Conservation (phyloP, 2,113 vertebrate species). For the Sisor rabdophorus region DNA sequence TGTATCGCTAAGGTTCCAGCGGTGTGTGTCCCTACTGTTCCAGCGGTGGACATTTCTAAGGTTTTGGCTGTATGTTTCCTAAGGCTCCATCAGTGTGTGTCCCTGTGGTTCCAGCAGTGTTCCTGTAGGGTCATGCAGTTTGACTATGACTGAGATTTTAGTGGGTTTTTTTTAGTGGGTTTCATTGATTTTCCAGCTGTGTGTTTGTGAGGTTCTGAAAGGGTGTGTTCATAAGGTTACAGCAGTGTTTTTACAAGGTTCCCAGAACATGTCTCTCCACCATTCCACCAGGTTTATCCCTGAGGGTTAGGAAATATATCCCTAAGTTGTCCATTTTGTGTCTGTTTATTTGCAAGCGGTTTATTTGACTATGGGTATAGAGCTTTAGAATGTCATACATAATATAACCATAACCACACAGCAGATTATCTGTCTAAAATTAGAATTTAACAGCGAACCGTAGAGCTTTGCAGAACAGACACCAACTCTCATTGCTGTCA, state of each 20-base stretch:
- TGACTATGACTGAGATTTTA: neutral
- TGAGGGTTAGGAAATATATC: neutral
- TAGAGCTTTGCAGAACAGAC: neutral
- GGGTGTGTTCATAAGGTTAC: neutral
- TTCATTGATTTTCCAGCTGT: neutral
- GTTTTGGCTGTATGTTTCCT: neutral
- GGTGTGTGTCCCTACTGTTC: neutral
- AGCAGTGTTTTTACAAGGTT: neutral
- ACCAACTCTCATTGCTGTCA: neutral
- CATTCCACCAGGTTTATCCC: neutral
- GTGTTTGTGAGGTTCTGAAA: neutral
- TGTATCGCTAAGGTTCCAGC: neutral
- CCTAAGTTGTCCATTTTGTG: constrained; percentile 41
- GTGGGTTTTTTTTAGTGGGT: neutral
- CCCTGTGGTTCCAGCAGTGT: neutral
- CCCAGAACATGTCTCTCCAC: neutral
- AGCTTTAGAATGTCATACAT: constrained; percentile 57
- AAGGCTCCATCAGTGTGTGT: neutral
- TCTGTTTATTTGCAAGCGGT: constrained; percentile 59
- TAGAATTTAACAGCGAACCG: constrained; percentile 5
- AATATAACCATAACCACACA: constrained; percentile 58
- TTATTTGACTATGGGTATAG: constrained; percentile 64
- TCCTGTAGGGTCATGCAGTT: neutral
- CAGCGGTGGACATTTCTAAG: neutral
- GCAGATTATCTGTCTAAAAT: constrained; percentile 10